Base-by-base conservation (phyloP, 2,888 invertebrate species). In the Molanna angustata region DNA sequence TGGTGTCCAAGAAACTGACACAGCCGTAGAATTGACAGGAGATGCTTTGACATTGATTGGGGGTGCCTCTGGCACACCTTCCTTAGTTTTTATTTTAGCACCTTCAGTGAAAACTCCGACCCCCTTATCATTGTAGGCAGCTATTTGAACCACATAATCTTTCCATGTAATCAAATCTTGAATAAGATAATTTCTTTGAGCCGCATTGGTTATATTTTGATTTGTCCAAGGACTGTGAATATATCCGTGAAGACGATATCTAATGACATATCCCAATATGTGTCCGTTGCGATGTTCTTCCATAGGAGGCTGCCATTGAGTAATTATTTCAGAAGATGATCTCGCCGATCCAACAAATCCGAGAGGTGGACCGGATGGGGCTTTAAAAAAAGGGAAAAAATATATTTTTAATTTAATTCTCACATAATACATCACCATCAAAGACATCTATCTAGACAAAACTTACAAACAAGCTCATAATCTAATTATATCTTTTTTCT, bases 121-220 rank as follows among this genome's bases (percentile, higher is more conserved):
- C 0, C 98, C 99, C 76, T 95, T 94, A 62, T 93, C 91, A 69
- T 99, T 99, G 68, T 90, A 98, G 0, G 97, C 95, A 0, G 98
- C 95, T 54, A 99, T 94, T 75, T 94, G 93, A 0, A 99, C 88
- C 48, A 93, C 86, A 67, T 99, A 99, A 71, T 95, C 94, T 69
- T 96, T 94, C 95, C 96, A 98, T 0, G 95, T 95, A 54, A 97
- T 97, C 58, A 99, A 76, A 64, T 95, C 95, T 62, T 89, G 84
- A 21, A 98, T 91, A 1, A 94, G 79, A 66, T 88, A 94, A 69
- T 90, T 94, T 62, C 93, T 83, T 66, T 94, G 92, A 0, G 90
- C 90, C 67, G 94, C 93, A 68, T 95, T 94, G 0, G 94, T 93
- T 14, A 96, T 90, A 68, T 95, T 96, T 65, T 90, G 85, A 64